Evolutionary conservation across 2,888 invertebrate genomes (phyloP).

Genomic region (Galerucella nymphaeae): DNA sequence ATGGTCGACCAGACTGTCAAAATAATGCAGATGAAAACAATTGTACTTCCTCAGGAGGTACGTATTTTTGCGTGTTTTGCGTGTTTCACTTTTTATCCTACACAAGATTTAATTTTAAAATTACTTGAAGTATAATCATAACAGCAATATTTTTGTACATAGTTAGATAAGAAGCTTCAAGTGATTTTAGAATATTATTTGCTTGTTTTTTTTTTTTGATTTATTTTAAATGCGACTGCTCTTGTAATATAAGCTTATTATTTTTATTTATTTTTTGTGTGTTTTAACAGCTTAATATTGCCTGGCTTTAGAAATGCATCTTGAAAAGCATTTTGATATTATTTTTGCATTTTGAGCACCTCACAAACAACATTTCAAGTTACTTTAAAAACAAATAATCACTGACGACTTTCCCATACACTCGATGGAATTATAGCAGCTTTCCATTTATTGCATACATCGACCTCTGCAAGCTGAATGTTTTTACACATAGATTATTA

Average conservation of each 20-base stretch:
- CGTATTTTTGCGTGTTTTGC: neutral
- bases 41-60: constrained; percentile 44
- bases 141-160: neutral
- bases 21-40: constrained; percentile 71
- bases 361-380: constrained; percentile 1
- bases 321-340: constrained; percentile 34
- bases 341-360: constrained; percentile 31
- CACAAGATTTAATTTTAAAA: too few species aligned
- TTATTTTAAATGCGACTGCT: too few species aligned
- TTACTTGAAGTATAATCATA: too few species aligned
- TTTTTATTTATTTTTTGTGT: constrained; percentile 21
- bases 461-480: neutral
- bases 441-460: neutral
- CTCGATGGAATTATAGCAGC: neutral
- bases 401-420: neutral
- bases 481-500: neutral
- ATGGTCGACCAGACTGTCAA: constrained; percentile 71
- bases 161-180: constrained; percentile 25
- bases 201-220: neutral
- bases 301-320: constrained; percentile 41
- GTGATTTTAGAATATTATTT: neutral
- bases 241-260: constrained; percentile 18
- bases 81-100: too few species aligned
- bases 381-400: neutral
- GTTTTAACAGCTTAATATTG: constrained; percentile 41